A percentile compares a stretch with the other conserved stretches of the same genome.
Evolutionary conservation across 2,797 vertebrate genomes (phyloP).

Genomic region (Ciconia nigra): DNA sequence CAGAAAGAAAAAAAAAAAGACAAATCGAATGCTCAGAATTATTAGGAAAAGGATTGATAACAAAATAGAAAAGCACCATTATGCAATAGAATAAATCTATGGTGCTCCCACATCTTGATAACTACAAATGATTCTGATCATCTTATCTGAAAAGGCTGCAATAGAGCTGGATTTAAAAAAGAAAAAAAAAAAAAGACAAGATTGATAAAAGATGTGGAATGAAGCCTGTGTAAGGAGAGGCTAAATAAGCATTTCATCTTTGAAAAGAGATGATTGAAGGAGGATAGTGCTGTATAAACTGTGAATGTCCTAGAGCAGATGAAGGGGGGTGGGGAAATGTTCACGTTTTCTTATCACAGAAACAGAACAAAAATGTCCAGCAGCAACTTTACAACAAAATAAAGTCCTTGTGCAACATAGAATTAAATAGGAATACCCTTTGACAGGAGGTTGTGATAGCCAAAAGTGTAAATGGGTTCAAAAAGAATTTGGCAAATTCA

Average conservation of each 20-base stretch:
- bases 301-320: not conserved
- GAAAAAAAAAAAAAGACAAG: not conserved
- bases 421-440: not conserved
- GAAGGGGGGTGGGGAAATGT: fast-evolving
- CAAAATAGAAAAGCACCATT: not conserved
- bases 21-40: not conserved
- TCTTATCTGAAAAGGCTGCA: not conserved
- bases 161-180: not conserved
- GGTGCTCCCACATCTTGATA: not conserved
- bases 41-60: not conserved
- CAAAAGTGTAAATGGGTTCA: not conserved
- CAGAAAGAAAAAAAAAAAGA: not conserved
- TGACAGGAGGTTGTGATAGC: not conserved
- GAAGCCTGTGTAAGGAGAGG: not conserved
- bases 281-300: not conserved
- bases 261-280: not conserved
- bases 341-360: not conserved
- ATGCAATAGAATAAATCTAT: not conserved
- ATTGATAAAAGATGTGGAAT: not conserved
- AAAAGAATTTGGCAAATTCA: not conserved
- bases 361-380: not conserved
- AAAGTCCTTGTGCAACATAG: not conserved
- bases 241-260: not conserved
- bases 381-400: not conserved
- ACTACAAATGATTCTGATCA: not conserved